Conservation (phyloP, 2,113 vertebrate species). For the Nothobranchius furzeri region DNA sequence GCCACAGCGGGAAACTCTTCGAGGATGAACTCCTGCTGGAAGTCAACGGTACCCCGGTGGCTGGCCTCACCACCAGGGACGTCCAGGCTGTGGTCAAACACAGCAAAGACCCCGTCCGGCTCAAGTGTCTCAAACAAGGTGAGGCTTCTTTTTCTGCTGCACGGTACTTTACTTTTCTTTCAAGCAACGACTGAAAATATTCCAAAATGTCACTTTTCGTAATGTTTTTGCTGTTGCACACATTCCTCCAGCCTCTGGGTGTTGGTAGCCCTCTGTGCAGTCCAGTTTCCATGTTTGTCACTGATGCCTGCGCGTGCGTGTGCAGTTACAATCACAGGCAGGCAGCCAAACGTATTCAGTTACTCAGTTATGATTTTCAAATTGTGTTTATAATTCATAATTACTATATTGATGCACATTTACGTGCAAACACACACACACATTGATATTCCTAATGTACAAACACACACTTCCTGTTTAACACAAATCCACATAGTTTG, state of each 20-base stretch:
- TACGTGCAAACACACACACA: too few relatives aligned
- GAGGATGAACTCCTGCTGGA: conserved; percentile 91
- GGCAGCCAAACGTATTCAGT: too few relatives aligned
- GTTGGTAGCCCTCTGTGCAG: background rate
- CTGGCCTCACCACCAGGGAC: conserved; percentile 93
- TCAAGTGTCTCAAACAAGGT: conserved; percentile 98
- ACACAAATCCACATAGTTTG: too few relatives aligned
- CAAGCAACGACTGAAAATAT: background rate
- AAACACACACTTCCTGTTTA: too few relatives aligned
- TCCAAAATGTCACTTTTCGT: background rate
- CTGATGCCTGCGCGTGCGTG: too few relatives aligned
- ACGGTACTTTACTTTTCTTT: background rate
- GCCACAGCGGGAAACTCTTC: conserved; percentile 85
- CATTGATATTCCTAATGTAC: too few relatives aligned
- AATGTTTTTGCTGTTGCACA: background rate
- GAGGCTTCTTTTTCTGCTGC: conserved; percentile 45
- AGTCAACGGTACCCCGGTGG: conserved; percentile 96
- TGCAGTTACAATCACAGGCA: too few relatives aligned
- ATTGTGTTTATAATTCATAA: too few relatives aligned
- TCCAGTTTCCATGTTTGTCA: too few relatives aligned
- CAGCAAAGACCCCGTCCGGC: conserved; percentile 93
- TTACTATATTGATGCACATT: too few relatives aligned
- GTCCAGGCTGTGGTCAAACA: conserved; percentile 94
- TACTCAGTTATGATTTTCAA: too few relatives aligned
- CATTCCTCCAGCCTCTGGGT: too few relatives aligned